phyloP scores from a whole-genome alignment of 1,140 invertebrate genomes.

The Cherax quadricarinatus region DNA sequence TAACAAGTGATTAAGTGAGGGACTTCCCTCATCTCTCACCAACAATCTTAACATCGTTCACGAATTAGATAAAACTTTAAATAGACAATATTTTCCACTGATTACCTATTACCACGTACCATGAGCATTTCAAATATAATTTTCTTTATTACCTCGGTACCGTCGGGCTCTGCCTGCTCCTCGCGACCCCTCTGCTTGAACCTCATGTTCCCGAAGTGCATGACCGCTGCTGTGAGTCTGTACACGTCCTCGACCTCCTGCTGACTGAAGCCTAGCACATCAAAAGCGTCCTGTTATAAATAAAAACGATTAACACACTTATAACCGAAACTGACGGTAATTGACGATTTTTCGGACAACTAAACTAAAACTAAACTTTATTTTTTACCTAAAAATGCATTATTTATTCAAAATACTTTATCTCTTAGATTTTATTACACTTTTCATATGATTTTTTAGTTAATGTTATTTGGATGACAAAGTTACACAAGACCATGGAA shows the following conservation, averaged over 20 bases:
- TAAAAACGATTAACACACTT: not conserved
- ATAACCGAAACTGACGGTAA: not conserved
- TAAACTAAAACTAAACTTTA: no score
- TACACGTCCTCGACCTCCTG: conserved; percentile 97
- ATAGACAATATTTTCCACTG: no score
- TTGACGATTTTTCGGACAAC: not conserved
- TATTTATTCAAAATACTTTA: no score
- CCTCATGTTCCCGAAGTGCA: conserved; percentile 80
- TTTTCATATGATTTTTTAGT: no score
- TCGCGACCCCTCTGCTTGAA: conserved; percentile 58
- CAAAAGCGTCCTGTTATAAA: conserved; percentile 93
- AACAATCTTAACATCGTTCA: no score
- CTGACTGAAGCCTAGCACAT: conserved; percentile 96
- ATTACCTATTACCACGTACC: no score
- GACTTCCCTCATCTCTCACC: not conserved
- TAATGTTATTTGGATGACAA: no score
- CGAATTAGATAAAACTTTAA: no score
- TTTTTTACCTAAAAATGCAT: no score
- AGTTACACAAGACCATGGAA: no score
- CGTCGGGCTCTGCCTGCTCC: conserved; percentile 47
- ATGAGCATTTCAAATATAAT: no score
- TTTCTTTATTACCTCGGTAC: not conserved
- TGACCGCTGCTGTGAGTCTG: conserved; percentile 96
- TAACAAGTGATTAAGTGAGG: not conserved
- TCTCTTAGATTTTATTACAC: no score